Conservation (phyloP, 2,888 invertebrate genomes). For the Muschampia plurimacula region DNA sequence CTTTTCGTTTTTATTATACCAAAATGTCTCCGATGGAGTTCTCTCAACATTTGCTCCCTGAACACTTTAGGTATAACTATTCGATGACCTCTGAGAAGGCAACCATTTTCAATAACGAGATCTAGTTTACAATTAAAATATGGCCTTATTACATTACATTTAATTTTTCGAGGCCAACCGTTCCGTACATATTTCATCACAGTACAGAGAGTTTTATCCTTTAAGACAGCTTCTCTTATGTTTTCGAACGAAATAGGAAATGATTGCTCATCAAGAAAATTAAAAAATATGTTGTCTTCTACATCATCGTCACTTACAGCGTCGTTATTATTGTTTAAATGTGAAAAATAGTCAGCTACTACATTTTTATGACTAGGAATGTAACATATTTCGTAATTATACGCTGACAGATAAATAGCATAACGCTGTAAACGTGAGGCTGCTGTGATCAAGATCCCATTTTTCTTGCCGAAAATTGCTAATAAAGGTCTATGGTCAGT, state of each 20-base stretch:
- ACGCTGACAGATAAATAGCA: constrained; percentile 42
- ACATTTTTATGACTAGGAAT: constrained; percentile 35
- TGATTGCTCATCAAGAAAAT: neutral
- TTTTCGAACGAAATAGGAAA: neutral
- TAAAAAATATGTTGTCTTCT: neutral
- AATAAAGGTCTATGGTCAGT: constrained; percentile 44
- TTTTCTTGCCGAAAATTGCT: constrained; percentile 38
- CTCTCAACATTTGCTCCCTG: constrained; percentile 34
- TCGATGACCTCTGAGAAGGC: constrained; percentile 39
- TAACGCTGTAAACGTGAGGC: constrained; percentile 43
- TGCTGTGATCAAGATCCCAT: constrained; percentile 40
- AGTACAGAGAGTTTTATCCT: constrained; percentile 10
- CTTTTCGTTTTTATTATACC: constrained; percentile 44
- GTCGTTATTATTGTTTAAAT: neutral
- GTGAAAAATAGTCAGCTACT: constrained; percentile 44
- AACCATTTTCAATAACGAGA: constrained; percentile 38
- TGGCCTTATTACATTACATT: constrained; percentile 37
- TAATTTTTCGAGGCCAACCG: constrained; percentile 39
- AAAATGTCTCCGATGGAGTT: constrained; percentile 38
- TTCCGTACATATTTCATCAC: constrained; percentile 21
- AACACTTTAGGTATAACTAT: constrained; percentile 35
- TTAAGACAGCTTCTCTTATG: neutral
- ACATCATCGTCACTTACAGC: neutral
- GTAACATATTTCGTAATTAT: constrained; percentile 43
- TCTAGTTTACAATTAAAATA: constrained; percentile 33